Evolutionary conservation across 2,888 invertebrate genomes (phyloP).

Genomic region (Dicyrtoma fusca): DNA sequence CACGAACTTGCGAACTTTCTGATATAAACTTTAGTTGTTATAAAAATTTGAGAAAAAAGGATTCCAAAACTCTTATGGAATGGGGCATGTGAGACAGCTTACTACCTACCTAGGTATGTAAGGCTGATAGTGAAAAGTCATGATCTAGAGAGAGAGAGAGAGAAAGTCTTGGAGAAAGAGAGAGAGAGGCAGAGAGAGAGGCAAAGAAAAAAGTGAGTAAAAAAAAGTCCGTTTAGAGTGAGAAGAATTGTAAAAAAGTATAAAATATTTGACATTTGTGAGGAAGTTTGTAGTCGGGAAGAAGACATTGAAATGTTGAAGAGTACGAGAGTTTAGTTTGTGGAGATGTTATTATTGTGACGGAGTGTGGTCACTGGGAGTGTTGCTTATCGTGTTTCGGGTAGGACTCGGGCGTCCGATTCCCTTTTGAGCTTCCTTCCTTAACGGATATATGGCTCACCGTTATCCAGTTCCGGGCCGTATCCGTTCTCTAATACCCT

Average conservation of each 20-base stretch:
- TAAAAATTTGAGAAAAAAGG: too few relatives aligned
- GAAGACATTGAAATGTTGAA: slow-evolving; percentile 42
- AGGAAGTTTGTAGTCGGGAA: slow-evolving; percentile 25
- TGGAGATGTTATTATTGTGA: slow-evolving; percentile 50
- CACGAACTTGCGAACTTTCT: too few relatives aligned
- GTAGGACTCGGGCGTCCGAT: slow-evolving; percentile 57
- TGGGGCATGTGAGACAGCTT: too few relatives aligned
- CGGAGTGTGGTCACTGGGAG: slow-evolving; percentile 54
- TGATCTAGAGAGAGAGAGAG: not conserved
- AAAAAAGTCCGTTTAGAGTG: not conserved
- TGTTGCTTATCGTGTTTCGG: slow-evolving; percentile 57
- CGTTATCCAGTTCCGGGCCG: slow-evolving; percentile 57
- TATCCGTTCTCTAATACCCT: slow-evolving; percentile 57
- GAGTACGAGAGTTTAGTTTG: slow-evolving; percentile 38
- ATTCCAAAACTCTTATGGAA: too few relatives aligned
- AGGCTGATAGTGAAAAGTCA: too few relatives aligned
- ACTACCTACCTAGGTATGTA: too few relatives aligned
- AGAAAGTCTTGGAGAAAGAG: too few relatives aligned
- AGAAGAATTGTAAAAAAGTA: not conserved
- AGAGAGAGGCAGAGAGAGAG: not conserved
- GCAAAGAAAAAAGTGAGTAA: not conserved
- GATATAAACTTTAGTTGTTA: too few relatives aligned
- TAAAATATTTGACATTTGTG: slow-evolving; percentile 21
- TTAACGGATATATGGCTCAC: slow-evolving; percentile 57
- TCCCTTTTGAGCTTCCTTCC: slow-evolving; percentile 57